These are phyloP conservation scores for Grallaria varia DNA, from an alignment of 2,113 vertebrate genomes.

Conservation along the genomic window DNA sequence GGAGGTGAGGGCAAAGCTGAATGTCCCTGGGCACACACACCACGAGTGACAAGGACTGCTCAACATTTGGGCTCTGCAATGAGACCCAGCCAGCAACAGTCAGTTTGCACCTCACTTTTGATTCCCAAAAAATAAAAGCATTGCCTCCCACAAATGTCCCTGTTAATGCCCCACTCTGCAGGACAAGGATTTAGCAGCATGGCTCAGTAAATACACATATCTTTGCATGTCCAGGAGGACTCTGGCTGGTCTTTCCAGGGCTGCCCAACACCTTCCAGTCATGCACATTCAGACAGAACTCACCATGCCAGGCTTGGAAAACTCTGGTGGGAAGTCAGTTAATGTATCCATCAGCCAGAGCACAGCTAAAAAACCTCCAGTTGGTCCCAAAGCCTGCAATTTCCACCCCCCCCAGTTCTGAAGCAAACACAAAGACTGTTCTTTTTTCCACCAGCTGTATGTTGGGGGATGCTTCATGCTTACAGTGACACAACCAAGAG, in stretches of 20 bases:
- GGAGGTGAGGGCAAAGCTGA: background rate
- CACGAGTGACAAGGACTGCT: rapidly evolving
- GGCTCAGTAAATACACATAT: background rate
- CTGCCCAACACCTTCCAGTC: background rate
- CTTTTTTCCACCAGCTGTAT: background rate
- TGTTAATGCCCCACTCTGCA: background rate
- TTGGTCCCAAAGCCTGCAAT: background rate
- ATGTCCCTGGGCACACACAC: background rate
- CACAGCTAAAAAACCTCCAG: background rate
- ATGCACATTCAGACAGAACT: background rate
- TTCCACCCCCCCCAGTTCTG: background rate
- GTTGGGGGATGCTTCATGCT: background rate
- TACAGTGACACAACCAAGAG: background rate
- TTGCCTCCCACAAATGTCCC: background rate
- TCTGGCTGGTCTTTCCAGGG: background rate
- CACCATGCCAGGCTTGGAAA: background rate
- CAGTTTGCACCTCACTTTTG: background rate
- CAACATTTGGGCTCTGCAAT: rapidly evolving
- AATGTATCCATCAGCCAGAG: background rate
- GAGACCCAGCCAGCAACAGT: background rate
- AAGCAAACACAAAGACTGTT: background rate
- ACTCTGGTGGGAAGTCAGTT: background rate
- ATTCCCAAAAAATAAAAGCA: background rate
- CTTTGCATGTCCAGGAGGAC: background rate
- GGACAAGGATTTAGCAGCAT: background rate